Conservation (phyloP, 2,113 vertebrate genomes). For the Gadus chalcogrammus region DNA sequence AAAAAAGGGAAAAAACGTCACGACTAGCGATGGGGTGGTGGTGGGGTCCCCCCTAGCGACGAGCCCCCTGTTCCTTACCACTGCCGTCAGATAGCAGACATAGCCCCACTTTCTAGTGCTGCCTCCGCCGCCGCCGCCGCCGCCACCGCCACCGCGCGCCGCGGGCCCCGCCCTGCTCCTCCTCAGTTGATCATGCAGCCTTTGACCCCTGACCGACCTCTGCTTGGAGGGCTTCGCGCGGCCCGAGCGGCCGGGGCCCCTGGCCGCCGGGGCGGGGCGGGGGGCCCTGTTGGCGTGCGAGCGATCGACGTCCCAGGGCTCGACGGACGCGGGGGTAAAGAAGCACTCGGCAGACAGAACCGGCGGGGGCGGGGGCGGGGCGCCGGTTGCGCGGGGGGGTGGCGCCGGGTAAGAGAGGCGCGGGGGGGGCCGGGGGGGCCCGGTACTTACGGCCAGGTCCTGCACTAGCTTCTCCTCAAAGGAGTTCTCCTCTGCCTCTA, state of each 20-base stretch:
- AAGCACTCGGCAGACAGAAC: constrained; percentile 71
- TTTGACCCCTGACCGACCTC: constrained; percentile 68
- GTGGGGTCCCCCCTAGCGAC: constrained; percentile 21
- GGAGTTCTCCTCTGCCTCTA: constrained; percentile 99
- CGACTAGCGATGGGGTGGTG: constrained; percentile 60
- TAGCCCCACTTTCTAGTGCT: constrained; percentile 65
- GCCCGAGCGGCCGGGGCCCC: constrained; percentile 58
- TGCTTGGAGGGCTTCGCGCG: constrained; percentile 62
- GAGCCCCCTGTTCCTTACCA: constrained; percentile 65
- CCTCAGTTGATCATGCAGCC: constrained; percentile 73
- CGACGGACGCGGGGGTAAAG: constrained; percentile 67
- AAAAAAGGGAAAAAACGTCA: constrained; percentile 34
- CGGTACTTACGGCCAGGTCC: constrained; percentile 99
- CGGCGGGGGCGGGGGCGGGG: constrained; percentile 72
- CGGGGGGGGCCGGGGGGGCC: constrained; percentile 58
- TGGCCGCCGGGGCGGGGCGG: constrained; percentile 45
- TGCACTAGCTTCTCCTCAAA: constrained; percentile 99
- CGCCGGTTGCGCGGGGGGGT: constrained; percentile 57
- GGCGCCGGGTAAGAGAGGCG: constrained; percentile 68
- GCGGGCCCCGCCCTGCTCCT: constrained; percentile 66
- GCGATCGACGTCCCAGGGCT: constrained; percentile 58
- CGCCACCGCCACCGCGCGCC: constrained; percentile 34
- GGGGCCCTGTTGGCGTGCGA: constrained; percentile 48
- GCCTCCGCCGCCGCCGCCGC: constrained; percentile 33
- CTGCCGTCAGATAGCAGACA: constrained; percentile 56